These are phyloP conservation scores for Eurystomus gularis DNA, from an alignment of 2,113 vertebrate species.

Conservation along the genomic window DNA sequence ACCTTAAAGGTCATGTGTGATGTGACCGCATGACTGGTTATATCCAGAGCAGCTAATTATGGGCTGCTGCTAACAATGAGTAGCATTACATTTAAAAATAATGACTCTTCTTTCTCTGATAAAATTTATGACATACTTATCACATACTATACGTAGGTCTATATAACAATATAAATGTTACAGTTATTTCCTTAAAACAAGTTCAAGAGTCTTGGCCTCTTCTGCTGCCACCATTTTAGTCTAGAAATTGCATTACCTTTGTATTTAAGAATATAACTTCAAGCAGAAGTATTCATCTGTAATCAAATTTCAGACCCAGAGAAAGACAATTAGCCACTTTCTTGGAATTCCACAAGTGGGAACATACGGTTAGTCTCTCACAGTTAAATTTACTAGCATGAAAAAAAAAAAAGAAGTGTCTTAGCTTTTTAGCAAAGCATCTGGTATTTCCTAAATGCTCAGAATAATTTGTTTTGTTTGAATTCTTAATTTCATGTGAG, in stretches of 20 bases:
- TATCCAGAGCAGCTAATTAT: background rate
- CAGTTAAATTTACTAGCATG: background rate
- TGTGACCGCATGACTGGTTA: background rate
- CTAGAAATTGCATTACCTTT: background rate
- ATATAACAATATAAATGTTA: background rate
- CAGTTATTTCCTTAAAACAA: background rate
- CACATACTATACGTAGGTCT: background rate
- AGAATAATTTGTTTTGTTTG: background rate
- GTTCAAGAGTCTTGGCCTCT: background rate
- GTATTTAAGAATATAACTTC: slow-evolving; percentile 11
- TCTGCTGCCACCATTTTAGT: background rate
- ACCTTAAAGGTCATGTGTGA: too few relatives aligned
- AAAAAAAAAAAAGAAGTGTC: background rate
- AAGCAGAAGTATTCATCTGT: slow-evolving; percentile 26
- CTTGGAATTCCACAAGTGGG: background rate
- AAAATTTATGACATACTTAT: background rate
- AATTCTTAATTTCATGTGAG: background rate
- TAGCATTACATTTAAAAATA: background rate
- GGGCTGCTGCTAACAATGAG: background rate
- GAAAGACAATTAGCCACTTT: slow-evolving; percentile 7
- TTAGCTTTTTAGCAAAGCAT: background rate
- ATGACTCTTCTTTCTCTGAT: background rate
- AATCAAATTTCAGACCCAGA: slow-evolving; percentile 40
- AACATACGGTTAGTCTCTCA: background rate
- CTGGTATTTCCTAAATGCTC: background rate